Evolutionary conservation across 2,888 invertebrate genomes (phyloP).

Genomic region (Coecobrya sp.): DNA sequence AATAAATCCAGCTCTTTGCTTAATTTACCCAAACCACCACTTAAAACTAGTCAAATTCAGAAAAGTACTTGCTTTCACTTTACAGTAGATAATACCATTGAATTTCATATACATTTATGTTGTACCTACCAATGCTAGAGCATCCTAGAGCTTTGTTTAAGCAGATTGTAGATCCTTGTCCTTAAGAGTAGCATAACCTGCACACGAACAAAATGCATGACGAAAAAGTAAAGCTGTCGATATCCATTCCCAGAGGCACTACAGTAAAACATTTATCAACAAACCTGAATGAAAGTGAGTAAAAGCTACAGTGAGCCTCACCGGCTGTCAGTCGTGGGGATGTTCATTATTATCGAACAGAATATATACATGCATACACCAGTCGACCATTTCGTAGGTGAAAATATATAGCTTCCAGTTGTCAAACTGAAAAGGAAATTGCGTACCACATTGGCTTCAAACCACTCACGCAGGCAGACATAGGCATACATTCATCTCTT

Average conservation of each 20-base stretch:
- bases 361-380: neutral
- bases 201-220: neutral
- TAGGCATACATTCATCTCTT: slow-evolving; percentile 10
- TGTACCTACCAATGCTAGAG: neutral
- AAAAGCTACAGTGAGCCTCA: slow-evolving; percentile 72
- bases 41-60: slow-evolving; percentile 1
- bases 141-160: neutral
- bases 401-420: slow-evolving; percentile 9
- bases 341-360: slow-evolving; percentile 49
- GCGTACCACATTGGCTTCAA: neutral
- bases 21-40: slow-evolving; percentile 33
- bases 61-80: neutral
- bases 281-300: slow-evolving; percentile 59
- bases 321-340: slow-evolving; percentile 55
- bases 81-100: neutral
- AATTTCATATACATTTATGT: neutral
- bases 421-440: slow-evolving; percentile 51
- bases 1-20: slow-evolving; percentile 73
- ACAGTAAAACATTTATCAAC: slow-evolving; percentile 41
- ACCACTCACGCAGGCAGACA: neutral
- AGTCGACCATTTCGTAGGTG: too few species aligned
- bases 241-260: neutral
- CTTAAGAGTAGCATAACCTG: neutral
- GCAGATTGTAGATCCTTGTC: neutral
- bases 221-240: neutral